Base-by-base conservation (phyloP, 1,140 invertebrate genomes). In the Melanaphis sacchari region DNA sequence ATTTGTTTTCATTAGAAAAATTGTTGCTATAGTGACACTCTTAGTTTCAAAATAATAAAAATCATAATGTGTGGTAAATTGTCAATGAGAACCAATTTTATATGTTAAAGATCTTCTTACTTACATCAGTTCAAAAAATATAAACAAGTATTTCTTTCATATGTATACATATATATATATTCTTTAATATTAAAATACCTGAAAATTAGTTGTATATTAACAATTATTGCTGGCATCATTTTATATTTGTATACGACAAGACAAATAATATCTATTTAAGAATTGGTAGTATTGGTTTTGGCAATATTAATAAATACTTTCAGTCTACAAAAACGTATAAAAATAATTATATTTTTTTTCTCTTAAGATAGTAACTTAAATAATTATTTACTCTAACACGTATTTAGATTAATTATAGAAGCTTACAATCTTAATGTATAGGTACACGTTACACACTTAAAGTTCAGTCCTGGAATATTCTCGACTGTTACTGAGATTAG, bases 151-250 rank as follows among this genome's bases (percentile, higher is more conserved):
- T n/a, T n/a, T 76, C n/a, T 0, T 11, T n/a, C 11, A 66, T n/a
- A 59, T 8, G 31, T 26, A 49, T 18, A 49, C 31, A 11, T n/a
- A 18, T 18, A 76, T 76, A 36, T 76, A n/a, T n/a, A n/a, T n/a
- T n/a, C n/a, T 76, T 31, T 59, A 18, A 43, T 43, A 26, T 66
- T 15, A 40, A 2, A n/a, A 46, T 87, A 87, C 43, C 85, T 49
- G 15, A 87, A 46, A 49, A 46, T n/a, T n/a, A 21, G 31, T 36
- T 87, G n/a, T 36, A 87, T 87, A 46, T 52, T 36, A 52, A 52
- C 40, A 43, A 89, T 54, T 89, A 54, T 89, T 88, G 22, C 54
- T 89, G 88, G 49, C 49, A 38, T 89, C 88, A 24, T 52, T 54
- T 89, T 24, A 36, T 89, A 89, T 52, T 89, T 89, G 40, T 49